Conservation (phyloP, 2,797 vertebrate species). For the Pseudotriccus pelzelni region DNA sequence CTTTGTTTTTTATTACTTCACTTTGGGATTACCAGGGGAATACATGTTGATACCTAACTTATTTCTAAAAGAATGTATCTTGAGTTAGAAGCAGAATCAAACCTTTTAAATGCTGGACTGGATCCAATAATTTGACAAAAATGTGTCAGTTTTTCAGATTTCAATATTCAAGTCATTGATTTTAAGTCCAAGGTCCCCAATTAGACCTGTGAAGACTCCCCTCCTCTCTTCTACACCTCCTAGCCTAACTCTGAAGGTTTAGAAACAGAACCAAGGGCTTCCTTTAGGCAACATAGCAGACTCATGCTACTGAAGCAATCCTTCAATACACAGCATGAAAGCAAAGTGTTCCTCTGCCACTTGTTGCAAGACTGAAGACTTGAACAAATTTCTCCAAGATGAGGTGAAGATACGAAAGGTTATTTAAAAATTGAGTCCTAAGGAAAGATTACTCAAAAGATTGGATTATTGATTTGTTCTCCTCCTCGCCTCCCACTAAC, state of each 20-base stretch:
- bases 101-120: background rate
- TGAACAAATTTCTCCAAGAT: background rate
- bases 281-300: background rate
- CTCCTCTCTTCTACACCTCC: background rate
- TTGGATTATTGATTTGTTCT: background rate
- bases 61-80: background rate
- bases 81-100: background rate
- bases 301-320: background rate
- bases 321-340: background rate
- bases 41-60: background rate
- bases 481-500: background rate
- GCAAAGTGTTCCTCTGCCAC: background rate
- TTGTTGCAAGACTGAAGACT: background rate
- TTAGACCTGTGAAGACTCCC: background rate
- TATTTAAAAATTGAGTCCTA: background rate
- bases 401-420: background rate
- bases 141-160: background rate
- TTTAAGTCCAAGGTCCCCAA: background rate
- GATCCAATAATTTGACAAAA: background rate
- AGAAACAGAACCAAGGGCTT: background rate
- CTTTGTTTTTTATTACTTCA: background rate
- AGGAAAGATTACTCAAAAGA: background rate
- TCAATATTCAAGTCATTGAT: background rate
- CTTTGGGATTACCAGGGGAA: background rate
- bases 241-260: background rate